These are phyloP conservation scores for Macrochelys suwanniensis DNA, from an alignment of 2,797 vertebrate genomes.

Conservation along the genomic window DNA sequence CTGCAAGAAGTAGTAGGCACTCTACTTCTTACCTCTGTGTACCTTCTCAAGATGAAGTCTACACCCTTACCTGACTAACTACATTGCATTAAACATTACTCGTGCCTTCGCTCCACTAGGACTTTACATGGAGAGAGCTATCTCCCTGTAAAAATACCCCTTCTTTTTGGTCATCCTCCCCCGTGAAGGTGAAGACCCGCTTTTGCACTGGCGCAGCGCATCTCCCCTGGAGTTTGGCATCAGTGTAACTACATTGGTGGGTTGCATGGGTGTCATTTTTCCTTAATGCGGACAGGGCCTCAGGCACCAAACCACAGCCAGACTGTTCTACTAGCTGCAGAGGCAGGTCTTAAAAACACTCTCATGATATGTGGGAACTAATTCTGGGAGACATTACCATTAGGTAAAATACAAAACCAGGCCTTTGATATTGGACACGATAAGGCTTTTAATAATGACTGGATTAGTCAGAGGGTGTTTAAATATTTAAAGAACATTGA, in stretches of 20 bases:
- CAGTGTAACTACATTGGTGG: background rate
- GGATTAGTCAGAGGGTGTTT: background rate
- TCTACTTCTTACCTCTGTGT: background rate
- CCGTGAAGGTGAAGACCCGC: too few species aligned
- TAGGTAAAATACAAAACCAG: background rate
- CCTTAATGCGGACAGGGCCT: background rate
- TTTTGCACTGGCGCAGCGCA: too few species aligned
- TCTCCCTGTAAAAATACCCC: background rate
- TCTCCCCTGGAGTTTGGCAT: background rate
- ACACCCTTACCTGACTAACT: background rate
- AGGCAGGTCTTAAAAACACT: background rate
- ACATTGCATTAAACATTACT: background rate
- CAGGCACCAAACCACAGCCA: background rate
- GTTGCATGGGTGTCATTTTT: background rate
- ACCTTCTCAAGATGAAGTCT: background rate
- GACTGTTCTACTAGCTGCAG: background rate
- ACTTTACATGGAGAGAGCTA: background rate
- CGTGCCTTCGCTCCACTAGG: background rate
- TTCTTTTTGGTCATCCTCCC: background rate
- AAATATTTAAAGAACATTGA: background rate
- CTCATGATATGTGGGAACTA: background rate
- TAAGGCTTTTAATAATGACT: background rate
- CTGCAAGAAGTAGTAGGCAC: background rate
- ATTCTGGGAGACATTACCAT: background rate
- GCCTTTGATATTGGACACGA: background rate